Conservation (phyloP, 2,797 vertebrate species). For the Enteromius viviparus region DNA sequence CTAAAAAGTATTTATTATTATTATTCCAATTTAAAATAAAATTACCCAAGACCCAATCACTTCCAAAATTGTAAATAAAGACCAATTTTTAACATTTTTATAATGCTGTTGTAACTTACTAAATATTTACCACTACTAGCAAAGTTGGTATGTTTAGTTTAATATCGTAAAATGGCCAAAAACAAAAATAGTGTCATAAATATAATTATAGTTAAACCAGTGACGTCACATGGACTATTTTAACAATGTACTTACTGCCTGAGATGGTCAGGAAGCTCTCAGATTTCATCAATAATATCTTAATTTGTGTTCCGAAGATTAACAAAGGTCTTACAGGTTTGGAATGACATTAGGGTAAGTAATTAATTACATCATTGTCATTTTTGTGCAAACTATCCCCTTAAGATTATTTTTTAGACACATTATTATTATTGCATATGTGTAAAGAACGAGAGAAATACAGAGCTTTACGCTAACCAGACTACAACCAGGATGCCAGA, state of each 20-base stretch:
- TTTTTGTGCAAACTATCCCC: not conserved
- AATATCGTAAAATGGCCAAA: no score
- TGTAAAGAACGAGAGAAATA: not conserved
- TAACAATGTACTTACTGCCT: not conserved
- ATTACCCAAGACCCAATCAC: not conserved
- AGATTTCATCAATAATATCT: not conserved
- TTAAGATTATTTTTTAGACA: not conserved
- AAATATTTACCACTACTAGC: no score
- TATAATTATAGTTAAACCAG: no score
- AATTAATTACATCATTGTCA: not conserved
- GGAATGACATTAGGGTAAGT: not conserved
- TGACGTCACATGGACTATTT: not conserved
- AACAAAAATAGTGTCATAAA: no score
- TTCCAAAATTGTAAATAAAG: not conserved
- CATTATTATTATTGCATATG: not conserved
- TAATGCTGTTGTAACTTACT: not conserved
- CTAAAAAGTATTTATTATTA: no score
- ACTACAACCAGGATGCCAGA: conserved; percentile 3
- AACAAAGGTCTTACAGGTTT: not conserved
- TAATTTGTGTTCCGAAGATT: not conserved
- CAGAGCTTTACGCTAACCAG: not conserved
- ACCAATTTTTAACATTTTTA: not conserved
- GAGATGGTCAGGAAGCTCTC: not conserved
- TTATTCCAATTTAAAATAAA: not conserved
- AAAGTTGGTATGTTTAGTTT: no score